phyloP scores from a whole-genome alignment of 2,113 vertebrate genomes.

The Thryonomys swinderianus region DNA sequence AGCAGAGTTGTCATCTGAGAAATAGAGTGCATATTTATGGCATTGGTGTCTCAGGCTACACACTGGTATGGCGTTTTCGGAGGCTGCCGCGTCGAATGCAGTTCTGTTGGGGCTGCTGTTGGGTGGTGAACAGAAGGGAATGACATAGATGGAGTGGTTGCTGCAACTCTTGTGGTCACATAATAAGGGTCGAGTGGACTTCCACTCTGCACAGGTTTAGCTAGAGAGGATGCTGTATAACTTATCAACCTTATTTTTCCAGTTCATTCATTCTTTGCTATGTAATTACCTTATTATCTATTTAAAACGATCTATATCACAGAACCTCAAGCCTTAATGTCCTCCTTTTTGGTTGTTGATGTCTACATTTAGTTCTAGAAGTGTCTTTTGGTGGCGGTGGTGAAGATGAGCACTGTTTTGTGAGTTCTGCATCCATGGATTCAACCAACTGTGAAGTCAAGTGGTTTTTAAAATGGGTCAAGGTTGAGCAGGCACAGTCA shows the following conservation, averaged over 20 bases:
- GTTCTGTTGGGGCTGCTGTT: not conserved
- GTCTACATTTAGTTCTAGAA: not conserved
- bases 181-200: conserved; percentile 6
- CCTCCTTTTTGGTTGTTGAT: not conserved
- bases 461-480: not conserved
- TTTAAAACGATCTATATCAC: not conserved
- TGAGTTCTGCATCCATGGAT: not conserved
- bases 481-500: not conserved
- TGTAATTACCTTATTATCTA: conserved; percentile 11
- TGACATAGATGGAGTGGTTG: not conserved
- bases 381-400: not conserved
- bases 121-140: not conserved
- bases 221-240: not conserved
- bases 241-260: conserved; percentile 48
- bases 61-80: not conserved
- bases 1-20: conserved; percentile 62
- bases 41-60: conserved; percentile 27
- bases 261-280: conserved; percentile 13
- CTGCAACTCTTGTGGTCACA: not conserved
- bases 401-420: not conserved
- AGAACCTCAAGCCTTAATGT: not conserved
- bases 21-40: conserved; percentile 57
- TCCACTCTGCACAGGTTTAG: not conserved
- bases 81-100: not conserved
- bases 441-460: not conserved